A percentile compares a stretch with the other conserved stretches of the same genome.
These are phyloP conservation scores for Chaetura pelagica DNA, from an alignment of 2,113 vertebrate species.

Conservation along the genomic window DNA sequence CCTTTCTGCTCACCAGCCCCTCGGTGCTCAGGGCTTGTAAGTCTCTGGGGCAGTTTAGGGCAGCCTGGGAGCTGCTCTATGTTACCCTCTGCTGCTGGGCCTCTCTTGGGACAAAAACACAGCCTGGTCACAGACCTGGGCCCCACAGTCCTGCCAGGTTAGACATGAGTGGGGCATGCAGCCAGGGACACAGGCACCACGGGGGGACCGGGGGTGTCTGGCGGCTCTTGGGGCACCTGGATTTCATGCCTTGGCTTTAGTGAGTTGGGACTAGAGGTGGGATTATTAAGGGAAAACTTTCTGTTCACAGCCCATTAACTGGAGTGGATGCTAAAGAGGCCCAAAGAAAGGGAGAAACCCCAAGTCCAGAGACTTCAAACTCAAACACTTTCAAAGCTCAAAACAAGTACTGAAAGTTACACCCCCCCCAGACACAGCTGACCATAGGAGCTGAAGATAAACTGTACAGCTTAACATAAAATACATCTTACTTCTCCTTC, in stretches of 20 bases:
- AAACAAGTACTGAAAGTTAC: not conserved
- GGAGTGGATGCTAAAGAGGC: not conserved
- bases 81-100: not conserved
- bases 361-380: not conserved
- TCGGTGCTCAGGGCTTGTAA: not conserved
- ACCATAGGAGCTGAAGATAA: not conserved
- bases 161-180: rapidly evolving
- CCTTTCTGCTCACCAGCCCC: not conserved
- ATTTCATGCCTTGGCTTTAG: not conserved
- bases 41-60: not conserved
- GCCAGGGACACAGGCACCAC: rapidly evolving
- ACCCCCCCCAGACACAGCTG: not conserved
- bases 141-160: not conserved
- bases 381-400: not conserved
- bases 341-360: not conserved
- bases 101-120: not conserved
- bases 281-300: not conserved
- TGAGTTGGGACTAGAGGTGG: not conserved
- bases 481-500: not conserved
- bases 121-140: not conserved
- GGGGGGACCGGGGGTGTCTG: not conserved
- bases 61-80: not conserved
- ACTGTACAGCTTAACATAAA: not conserved
- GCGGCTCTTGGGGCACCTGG: not conserved
- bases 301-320: not conserved